Percentiles rank a stretch among this genome's conserved stretches.
Conservation (phyloP, 1,140 invertebrate species). For the Charaxes varanes region DNA sequence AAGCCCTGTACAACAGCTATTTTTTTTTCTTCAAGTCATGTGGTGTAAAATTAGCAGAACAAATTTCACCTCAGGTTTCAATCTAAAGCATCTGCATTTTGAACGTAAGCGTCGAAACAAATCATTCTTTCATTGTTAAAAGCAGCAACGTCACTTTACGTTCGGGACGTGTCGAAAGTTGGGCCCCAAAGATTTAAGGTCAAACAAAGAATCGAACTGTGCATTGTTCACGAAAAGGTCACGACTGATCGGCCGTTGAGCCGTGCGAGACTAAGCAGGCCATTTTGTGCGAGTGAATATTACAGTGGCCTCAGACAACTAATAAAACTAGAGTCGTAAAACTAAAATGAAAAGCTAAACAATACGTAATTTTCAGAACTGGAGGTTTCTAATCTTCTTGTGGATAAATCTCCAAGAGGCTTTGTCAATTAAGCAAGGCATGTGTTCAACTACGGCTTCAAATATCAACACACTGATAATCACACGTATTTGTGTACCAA, state of each 20-base stretch:
- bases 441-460: too few relatives aligned
- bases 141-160: constrained; percentile 20
- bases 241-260: constrained; percentile 32
- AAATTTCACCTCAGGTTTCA: constrained; percentile 1
- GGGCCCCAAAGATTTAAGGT: constrained; percentile 31
- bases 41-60: neutral
- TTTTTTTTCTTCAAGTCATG: neutral
- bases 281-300: too few relatives aligned
- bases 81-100: constrained; percentile 5
- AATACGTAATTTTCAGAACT: too few relatives aligned
- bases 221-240: constrained; percentile 60
- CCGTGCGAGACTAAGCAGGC: constrained; percentile 30
- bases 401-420: too few relatives aligned
- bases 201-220: constrained; percentile 33
- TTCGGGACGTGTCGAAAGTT: constrained; percentile 41
- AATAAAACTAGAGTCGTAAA: too few relatives aligned
- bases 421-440: too few relatives aligned
- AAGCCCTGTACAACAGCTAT: too few relatives aligned
- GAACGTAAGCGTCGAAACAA: constrained; percentile 1
- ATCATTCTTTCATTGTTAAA: constrained; percentile 16
- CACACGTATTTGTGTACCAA: too few relatives aligned
- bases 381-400: too few relatives aligned
- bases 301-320: too few relatives aligned
- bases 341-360: too few relatives aligned
- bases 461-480: too few relatives aligned